phyloP scores from a whole-genome alignment of 1,140 invertebrate genomes.

The Phthorimaea operculella region DNA sequence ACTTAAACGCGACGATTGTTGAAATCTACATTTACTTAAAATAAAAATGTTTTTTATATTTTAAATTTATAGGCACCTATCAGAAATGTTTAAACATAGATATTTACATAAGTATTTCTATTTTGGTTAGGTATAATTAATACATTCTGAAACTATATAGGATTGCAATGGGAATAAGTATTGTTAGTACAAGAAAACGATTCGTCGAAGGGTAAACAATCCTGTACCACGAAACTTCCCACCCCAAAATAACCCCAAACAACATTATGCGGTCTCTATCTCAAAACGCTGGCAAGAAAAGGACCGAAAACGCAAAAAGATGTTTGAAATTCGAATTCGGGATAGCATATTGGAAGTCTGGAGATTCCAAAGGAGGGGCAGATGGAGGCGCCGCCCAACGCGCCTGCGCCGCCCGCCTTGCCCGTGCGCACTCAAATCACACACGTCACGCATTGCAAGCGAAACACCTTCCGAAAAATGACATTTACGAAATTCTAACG shows the following conservation, averaged over 20 bases:
- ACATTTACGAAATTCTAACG: neutral
- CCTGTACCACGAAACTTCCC: neutral
- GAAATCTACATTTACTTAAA: too few species aligned
- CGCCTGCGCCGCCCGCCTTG: conserved; percentile 45
- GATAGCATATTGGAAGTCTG: neutral
- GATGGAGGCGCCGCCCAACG: conserved; percentile 43
- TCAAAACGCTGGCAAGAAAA: neutral
- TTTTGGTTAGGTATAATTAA: too few species aligned
- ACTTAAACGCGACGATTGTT: too few species aligned
- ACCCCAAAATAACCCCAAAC: neutral
- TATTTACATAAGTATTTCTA: too few species aligned
- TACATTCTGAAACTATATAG: too few species aligned
- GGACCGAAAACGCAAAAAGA: neutral
- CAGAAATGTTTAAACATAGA: too few species aligned
- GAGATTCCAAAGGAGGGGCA: conserved; percentile 37
- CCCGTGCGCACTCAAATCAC: conserved; percentile 39
- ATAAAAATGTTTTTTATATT: too few species aligned
- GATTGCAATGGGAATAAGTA: too few species aligned
- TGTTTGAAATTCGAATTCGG: neutral
- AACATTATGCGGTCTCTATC: neutral
- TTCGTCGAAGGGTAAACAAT: neutral
- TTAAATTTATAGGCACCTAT: too few species aligned
- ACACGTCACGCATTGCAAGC: conserved; percentile 30
- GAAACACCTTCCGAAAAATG: conserved; percentile 12
- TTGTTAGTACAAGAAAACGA: too few species aligned